Evolutionary conservation across 2,888 invertebrate species (phyloP).

Genomic region (Hypolimnas misippus): DNA sequence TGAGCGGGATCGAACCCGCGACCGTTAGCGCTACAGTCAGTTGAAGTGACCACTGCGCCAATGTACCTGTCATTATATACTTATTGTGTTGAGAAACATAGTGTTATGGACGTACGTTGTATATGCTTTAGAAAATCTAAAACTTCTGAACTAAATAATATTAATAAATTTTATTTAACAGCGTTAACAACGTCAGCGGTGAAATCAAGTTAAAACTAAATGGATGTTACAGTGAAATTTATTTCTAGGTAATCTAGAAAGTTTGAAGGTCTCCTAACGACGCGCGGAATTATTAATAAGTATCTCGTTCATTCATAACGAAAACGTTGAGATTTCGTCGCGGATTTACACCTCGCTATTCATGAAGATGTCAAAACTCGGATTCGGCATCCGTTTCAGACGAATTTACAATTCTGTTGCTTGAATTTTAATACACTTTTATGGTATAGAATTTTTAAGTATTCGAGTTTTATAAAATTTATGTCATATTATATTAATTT

Average conservation of each 20-base stretch:
- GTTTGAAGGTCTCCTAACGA: constrained; percentile 28
- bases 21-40: too few species aligned
- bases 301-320: constrained; percentile 15
- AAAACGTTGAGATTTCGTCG: constrained; percentile 13
- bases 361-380: neutral
- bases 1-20: too few species aligned
- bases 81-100: too few species aligned
- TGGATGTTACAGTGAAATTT: constrained; percentile 21
- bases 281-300: constrained; percentile 27
- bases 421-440: neutral
- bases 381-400: constrained; percentile 10
- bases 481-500: too few species aligned
- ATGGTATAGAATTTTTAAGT: too few species aligned
- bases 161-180: neutral
- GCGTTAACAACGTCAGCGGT: neutral
- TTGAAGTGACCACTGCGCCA: too few species aligned
- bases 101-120: too few species aligned
- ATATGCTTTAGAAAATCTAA: neutral
- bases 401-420: constrained; percentile 5
- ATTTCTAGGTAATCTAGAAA: constrained; percentile 32
- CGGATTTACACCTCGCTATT: neutral
- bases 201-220: constrained; percentile 19
- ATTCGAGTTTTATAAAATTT: too few species aligned
- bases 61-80: too few species aligned
- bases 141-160: neutral